Evolutionary conservation across 2,797 vertebrate species (phyloP), one percentile per base, ranked within the genome.

Genomic region (Esox lucius): DNA sequence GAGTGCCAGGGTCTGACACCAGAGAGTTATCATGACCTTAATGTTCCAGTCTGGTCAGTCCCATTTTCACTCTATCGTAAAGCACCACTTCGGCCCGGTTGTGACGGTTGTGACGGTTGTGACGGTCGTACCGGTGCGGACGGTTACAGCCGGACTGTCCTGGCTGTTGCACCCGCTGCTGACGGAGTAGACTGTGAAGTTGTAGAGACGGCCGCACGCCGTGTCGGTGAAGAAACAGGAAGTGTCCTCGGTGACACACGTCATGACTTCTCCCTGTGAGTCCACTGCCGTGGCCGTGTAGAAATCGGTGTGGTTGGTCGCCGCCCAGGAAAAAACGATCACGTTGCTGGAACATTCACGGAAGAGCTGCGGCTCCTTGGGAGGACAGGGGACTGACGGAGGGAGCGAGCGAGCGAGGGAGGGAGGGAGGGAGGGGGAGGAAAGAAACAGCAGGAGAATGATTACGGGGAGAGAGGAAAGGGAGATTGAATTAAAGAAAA

Each of bases 221-320:
- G 90, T 87, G 33, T 89, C 51, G 16, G 93, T 91, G 83, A 95
- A 95, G 80, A 91, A 90, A 81, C 94, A 95, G 8, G 83, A 84
- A 56, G 80, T 91, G 1, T 93, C 91, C 19, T 68, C 26, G 16
- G 94, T 95, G 66, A 92, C 6, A 75, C 94, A 95, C 35, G 89
- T 75, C 61, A 80, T 82, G 4, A 81, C 76, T 0, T 16, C 24
- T 42, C 92, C 92, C 84, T 87, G 61, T 4, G 90, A 85, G 80
- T 93, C 91, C 2, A 86, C 70, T 4, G 90, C 82, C 2, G 0
- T 78, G 17, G 92, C 92, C 39, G 65, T 22, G 78, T 95, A 95
- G 71, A 81, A 73, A 12, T 84, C 51, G 0, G 91, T 85, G 31
- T 81, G 62, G 48, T 83, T 81, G 26, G 85, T 90, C n/a, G 46